Percentiles rank a stretch among this genome's conserved stretches.
These are phyloP conservation scores for Eupithecia vulgata DNA, from an alignment of 2,888 invertebrate genomes.

Conservation along the genomic window DNA sequence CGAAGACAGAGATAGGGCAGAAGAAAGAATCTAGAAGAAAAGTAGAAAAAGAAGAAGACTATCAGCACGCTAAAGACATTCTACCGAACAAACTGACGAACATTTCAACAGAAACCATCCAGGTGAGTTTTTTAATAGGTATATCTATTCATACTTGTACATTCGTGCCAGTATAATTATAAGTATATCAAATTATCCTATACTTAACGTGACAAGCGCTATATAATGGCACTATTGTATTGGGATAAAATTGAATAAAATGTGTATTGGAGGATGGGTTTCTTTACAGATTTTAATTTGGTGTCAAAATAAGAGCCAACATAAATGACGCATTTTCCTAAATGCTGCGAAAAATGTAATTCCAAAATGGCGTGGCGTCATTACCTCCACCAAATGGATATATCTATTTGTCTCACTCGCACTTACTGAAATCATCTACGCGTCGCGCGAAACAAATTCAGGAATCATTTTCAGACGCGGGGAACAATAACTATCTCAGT, in stretches of 20 bases:
- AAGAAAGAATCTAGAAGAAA: constrained; percentile 45
- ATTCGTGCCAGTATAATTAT: background rate
- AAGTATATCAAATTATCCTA: background rate
- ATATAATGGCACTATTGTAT: background rate
- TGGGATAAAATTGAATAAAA: background rate
- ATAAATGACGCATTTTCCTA: constrained; percentile 26
- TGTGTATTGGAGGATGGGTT: background rate
- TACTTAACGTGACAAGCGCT: background rate
- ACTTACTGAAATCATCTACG: constrained; percentile 49
- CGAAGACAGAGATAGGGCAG: constrained; percentile 50
- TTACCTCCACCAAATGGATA: constrained; percentile 54
- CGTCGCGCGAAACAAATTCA: constrained; percentile 49
- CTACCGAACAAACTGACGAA: constrained; percentile 44
- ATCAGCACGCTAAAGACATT: constrained; percentile 36
- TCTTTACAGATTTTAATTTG: background rate
- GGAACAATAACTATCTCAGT: background rate
- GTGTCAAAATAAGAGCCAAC: background rate
- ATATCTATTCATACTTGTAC: background rate
- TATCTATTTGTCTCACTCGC: constrained; percentile 68
- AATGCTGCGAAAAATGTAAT: constrained; percentile 36
- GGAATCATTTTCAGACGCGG: constrained; percentile 26
- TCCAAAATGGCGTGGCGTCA: constrained; percentile 45
- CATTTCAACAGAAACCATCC: constrained; percentile 36
- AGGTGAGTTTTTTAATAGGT: constrained; percentile 29
- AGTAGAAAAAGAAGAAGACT: constrained; percentile 29